Evolutionary conservation across 2,888 invertebrate genomes (phyloP), one percentile per base, ranked within the genome.

Genomic region (Aleiodes alternator): DNA sequence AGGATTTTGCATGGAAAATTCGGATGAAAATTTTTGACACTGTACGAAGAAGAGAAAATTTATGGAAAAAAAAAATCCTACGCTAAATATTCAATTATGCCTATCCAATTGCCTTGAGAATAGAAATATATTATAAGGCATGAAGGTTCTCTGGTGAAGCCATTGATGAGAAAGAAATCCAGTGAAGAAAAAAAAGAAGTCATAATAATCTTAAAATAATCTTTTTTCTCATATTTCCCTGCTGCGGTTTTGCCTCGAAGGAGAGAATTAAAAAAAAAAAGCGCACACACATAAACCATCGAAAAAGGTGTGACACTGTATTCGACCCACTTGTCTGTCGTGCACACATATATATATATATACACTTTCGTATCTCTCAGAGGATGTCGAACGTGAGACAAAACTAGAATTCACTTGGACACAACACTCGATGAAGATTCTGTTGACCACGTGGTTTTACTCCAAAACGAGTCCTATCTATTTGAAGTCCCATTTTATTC

Each of bases 311-410:
- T 66, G 66, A 64, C 64, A 23, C 23, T 23, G 23, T 43, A 48
- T 66, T 66, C 66, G 66, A 66, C 66, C 66, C 50, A 82, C 80
- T 80, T 80, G 81, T 66, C 76, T 23, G 1, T 23, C 23, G 23
- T 23, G 23, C 23, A 23, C 23, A 23, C 23, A 23, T 23, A 23
- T 23, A 23, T 23, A 23, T 23, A 23, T 70, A 74, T 74, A 73
- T 75, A 78, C 78, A 82, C 82, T 82, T 84, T 82, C 81, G 76
- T 66, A 50, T 66, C 11, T 66, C 66, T 66, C 4, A 50, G 66
- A 50, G 50, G 50, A 66, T 66, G 66, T 56, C 55, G 69, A 55
- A 55, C 38, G 69, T 56, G 69, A 69, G 69, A 55, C 31, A n/a
- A 56, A 69, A 69, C 69, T 68, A 43, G 55, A 43, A 43, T 8